Conservation (phyloP, 2,888 invertebrate genomes). For the Drosophila setosimentum region DNA sequence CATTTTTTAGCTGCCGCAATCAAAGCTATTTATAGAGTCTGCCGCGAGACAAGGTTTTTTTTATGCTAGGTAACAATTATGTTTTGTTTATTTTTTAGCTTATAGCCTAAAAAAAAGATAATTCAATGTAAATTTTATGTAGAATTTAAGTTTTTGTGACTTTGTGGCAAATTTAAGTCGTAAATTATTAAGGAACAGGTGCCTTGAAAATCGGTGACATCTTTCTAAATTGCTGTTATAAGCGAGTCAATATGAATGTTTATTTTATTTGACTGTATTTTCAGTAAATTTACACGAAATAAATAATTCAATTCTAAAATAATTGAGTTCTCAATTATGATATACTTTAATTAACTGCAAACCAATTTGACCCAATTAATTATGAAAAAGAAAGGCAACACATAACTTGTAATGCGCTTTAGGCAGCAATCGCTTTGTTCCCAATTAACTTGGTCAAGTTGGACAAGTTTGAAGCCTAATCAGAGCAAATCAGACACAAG, state of each 20-base stretch:
- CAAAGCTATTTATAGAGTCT: slow-evolving; percentile 34
- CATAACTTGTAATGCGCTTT: slow-evolving; percentile 2
- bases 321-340: slow-evolving; percentile 8
- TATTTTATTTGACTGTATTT: not conserved
- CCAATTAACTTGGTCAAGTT: slow-evolving; percentile 9
- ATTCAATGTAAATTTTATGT: not conserved
- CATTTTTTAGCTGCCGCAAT: slow-evolving; percentile 22
- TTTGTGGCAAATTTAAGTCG: not conserved
- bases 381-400: not conserved
- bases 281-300: not conserved
- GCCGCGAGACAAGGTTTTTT: slow-evolving; percentile 10
- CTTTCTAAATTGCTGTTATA: not conserved
- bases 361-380: slow-evolving; percentile 22
- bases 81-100: not conserved
- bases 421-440: not conserved
- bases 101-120: not conserved
- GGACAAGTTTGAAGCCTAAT: slow-evolving; percentile 33
- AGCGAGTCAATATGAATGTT: not conserved
- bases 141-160: not conserved
- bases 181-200: not conserved
- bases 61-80: not conserved
- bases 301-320: not conserved
- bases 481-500: slow-evolving; percentile 15
- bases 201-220: not conserved
- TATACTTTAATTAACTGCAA: slow-evolving; percentile 14